phyloP scores from a whole-genome alignment of 1,140 invertebrate genomes.

The Drosophila sulfurigaster region DNA sequence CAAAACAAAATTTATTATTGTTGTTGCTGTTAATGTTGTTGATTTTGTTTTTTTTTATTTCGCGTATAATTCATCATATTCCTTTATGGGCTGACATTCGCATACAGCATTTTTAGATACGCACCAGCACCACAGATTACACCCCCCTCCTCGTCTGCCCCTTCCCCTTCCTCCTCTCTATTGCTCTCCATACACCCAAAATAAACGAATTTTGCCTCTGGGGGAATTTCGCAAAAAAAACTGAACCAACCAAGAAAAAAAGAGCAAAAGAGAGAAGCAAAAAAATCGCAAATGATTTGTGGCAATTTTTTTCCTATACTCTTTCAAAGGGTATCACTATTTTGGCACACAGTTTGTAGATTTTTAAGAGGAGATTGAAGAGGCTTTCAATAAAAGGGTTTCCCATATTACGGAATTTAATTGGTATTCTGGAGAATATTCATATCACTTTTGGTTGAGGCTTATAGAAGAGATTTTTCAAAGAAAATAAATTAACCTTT shows the following conservation, averaged over 20 bases:
- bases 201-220: constrained; percentile 76
- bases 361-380: neutral
- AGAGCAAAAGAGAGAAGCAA: constrained; percentile 54
- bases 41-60: constrained; percentile 41
- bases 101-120: constrained; percentile 68
- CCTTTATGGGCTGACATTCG: constrained; percentile 73
- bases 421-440: too few species aligned
- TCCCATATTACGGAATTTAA: too few species aligned
- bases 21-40: constrained; percentile 38
- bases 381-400: neutral
- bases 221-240: constrained; percentile 74
- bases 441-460: too few species aligned
- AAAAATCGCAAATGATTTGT: constrained; percentile 80
- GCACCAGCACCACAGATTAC: constrained; percentile 49
- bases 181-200: constrained; percentile 32
- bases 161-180: neutral
- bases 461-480: too few species aligned
- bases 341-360: neutral
- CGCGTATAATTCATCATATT: constrained; percentile 78
- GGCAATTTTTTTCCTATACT: constrained; percentile 56
- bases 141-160: neutral
- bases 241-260: neutral
- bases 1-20: constrained; percentile 23
- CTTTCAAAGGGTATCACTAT: neutral
- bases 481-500: too few species aligned